Evolutionary conservation across 1,140 invertebrate species (phyloP).

Genomic region (Delia radicum): DNA sequence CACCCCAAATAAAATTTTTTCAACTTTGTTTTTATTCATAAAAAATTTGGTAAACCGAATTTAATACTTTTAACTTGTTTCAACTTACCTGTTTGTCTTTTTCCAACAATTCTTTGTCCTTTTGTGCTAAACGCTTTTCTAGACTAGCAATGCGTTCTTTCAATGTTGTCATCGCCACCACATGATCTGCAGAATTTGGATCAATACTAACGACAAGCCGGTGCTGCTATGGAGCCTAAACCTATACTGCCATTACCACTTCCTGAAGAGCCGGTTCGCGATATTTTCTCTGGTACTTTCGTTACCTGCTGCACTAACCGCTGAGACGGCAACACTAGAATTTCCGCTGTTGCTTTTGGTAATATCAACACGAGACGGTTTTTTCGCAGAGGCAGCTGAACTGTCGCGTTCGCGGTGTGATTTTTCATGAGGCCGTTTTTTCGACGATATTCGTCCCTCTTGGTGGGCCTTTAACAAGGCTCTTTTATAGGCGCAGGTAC

Average conservation of each 20-base stretch:
- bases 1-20: too few species aligned
- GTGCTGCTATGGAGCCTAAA: slow-evolving; percentile 39
- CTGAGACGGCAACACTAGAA: slow-evolving; percentile 54
- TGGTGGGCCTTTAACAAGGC: slow-evolving; percentile 90
- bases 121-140: slow-evolving; percentile 83
- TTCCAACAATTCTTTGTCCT: slow-evolving; percentile 81
- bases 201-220: slow-evolving; percentile 63
- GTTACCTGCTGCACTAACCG: slow-evolving; percentile 45
- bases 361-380: slow-evolving; percentile 39
- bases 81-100: slow-evolving; percentile 89
- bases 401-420: slow-evolving; percentile 38
- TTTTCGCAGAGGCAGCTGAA: slow-evolving; percentile 41
- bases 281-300: slow-evolving; percentile 54
- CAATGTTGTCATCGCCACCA: slow-evolving; percentile 90
- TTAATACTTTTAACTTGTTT: too few species aligned
- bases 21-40: too few species aligned
- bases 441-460: slow-evolving; percentile 68
- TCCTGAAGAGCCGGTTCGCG: slow-evolving; percentile 32
- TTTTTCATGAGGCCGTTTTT: slow-evolving; percentile 62
- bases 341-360: slow-evolving; percentile 68
- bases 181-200: slow-evolving; percentile 88
- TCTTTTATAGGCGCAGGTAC: slow-evolving; percentile 90
- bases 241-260: slow-evolving; percentile 41
- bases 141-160: slow-evolving; percentile 90
- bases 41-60: too few species aligned